A percentile compares a stretch with the other conserved stretches of the same genome.
phyloP scores from a whole-genome alignment of 2,113 vertebrate species.

The Triplophysa rosa region DNA sequence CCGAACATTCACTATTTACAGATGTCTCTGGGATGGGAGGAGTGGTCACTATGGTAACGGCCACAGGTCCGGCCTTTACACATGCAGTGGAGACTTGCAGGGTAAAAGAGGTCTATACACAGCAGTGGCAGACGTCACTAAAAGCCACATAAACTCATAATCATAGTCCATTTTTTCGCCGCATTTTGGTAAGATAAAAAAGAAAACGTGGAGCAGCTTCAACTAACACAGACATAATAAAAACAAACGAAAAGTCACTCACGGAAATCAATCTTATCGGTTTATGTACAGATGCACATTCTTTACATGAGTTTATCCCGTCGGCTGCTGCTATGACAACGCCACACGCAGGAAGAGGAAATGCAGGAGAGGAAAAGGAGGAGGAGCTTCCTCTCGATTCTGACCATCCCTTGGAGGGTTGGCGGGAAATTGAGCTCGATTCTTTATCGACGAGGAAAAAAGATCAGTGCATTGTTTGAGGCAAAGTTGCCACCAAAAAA shows the following conservation, averaged over 20 bases:
- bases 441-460: conserved; percentile 70
- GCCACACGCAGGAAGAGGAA: conserved; percentile 58
- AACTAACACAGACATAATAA: conserved; percentile 80
- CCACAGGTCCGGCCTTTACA: conserved; percentile 84
- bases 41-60: conserved; percentile 73
- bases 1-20: conserved; percentile 94
- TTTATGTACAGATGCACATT: conserved; percentile 95
- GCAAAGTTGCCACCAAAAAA: conserved; percentile 46
- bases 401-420: conserved; percentile 70
- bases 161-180: conserved; percentile 59
- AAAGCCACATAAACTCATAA: conserved; percentile 73
- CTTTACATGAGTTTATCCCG: conserved; percentile 83
- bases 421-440: conserved; percentile 68
- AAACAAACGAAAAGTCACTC: conserved; percentile 71
- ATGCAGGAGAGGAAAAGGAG: conserved; percentile 28
- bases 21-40: conserved; percentile 78
- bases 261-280: conserved; percentile 78
- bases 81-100: conserved; percentile 88
- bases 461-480: conserved; percentile 86
- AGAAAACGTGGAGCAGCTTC: conserved; percentile 78
- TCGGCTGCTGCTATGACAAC: conserved; percentile 72
- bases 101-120: conserved; percentile 84
- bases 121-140: conserved; percentile 87
- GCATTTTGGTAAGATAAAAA: conserved; percentile 76
- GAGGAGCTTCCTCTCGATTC: conserved; percentile 71